phyloP scores from a whole-genome alignment of 2,113 vertebrate genomes.

The Oreochromis spilurus region DNA sequence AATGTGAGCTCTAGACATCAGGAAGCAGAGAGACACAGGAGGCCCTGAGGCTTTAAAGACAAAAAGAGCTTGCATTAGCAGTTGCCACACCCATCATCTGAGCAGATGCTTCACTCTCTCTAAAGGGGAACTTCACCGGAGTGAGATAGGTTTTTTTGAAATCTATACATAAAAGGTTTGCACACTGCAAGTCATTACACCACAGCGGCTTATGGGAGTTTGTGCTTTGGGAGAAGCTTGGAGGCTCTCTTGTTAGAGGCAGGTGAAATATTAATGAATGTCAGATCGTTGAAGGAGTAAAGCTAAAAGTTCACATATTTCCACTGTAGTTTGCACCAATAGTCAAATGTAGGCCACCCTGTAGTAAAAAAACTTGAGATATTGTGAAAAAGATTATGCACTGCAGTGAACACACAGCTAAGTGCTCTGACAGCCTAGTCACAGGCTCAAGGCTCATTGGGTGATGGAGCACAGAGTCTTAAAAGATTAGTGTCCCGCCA shows the following conservation, averaged over 20 bases:
- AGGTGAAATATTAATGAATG: background rate
- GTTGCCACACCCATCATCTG: slow-evolving; percentile 46
- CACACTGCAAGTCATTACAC: background rate
- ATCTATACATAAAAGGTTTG: background rate
- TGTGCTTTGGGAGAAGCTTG: background rate
- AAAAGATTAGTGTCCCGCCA: slow-evolving; percentile 49
- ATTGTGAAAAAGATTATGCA: background rate
- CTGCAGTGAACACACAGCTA: background rate
- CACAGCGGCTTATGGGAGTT: fast-evolving
- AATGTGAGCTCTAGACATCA: slow-evolving; percentile 20
- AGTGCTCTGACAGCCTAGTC: background rate
- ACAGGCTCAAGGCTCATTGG: slow-evolving; percentile 1
- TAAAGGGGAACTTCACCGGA: background rate
- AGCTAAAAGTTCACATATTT: background rate
- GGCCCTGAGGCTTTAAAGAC: background rate
- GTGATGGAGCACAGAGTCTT: slow-evolving; percentile 43
- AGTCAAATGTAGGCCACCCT: background rate
- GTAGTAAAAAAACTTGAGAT: background rate
- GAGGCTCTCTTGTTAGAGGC: background rate
- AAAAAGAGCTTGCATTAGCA: background rate
- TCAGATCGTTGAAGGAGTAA: background rate
- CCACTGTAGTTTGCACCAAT: background rate
- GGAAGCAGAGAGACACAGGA: background rate
- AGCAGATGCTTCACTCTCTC: slow-evolving; percentile 2
- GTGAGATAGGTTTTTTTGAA: fast-evolving